Conservation (phyloP, 2,113 vertebrate species). For the Menidia beryllina region DNA sequence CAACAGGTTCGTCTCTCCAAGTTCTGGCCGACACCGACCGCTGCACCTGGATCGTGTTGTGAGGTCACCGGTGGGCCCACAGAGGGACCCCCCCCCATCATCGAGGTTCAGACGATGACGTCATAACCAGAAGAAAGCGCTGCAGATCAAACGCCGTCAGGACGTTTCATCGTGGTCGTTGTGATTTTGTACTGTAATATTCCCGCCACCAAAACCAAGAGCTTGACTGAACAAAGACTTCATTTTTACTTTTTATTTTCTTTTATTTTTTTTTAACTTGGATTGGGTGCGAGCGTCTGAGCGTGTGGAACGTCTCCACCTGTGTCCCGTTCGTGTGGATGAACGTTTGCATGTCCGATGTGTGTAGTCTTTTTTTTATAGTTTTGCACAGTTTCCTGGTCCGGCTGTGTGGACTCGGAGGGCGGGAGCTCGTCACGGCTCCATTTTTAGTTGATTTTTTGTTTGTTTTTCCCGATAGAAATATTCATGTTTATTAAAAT, state of each 20-base stretch:
- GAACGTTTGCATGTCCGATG: not conserved
- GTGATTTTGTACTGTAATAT: slow-evolving; percentile 45
- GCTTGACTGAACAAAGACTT: slow-evolving; percentile 59
- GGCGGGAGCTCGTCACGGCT: not conserved
- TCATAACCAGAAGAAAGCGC: slow-evolving; percentile 9
- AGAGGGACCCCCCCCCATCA: too few relatives aligned
- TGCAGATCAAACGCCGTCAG: slow-evolving; percentile 21
- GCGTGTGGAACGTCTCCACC: slow-evolving; percentile 33
- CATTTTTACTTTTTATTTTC: slow-evolving; percentile 8
- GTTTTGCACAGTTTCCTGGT: slow-evolving; percentile 40
- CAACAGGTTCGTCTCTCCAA: slow-evolving; percentile 88
- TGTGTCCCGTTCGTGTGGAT: slow-evolving; percentile 17
- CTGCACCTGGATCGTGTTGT: slow-evolving; percentile 92
- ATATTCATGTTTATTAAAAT: slow-evolving; percentile 10
- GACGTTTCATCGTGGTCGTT: slow-evolving; percentile 7
- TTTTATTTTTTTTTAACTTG: slow-evolving; percentile 36
- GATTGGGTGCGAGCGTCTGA: slow-evolving; percentile 21
- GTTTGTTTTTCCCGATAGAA: not conserved
- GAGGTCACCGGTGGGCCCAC: slow-evolving; percentile 46
- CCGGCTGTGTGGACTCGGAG: slow-evolving; percentile 18
- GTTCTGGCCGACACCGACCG: slow-evolving; percentile 90
- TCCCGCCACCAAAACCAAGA: slow-evolving; percentile 43
- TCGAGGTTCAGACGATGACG: not conserved
- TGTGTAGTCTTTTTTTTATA: too few relatives aligned
- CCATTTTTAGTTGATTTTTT: slow-evolving; percentile 5